Conservation (phyloP, 2,113 vertebrate species). For the Podocnemis expansa region DNA sequence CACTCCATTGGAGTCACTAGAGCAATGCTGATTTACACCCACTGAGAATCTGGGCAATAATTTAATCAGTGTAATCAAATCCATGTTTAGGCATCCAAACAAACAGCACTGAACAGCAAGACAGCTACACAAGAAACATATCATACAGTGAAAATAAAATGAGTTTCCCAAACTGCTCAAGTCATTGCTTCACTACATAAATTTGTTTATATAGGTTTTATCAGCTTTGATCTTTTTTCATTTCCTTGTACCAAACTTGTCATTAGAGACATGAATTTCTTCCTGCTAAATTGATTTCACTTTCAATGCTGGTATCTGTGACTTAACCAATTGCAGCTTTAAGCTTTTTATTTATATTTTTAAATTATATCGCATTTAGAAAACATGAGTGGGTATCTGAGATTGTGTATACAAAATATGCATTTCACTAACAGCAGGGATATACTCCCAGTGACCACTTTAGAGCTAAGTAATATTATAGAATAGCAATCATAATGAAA, state of each 20-base stretch:
- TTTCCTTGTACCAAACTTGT: conserved; percentile 76
- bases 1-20: conserved; percentile 42
- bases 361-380: conserved; percentile 60
- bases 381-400: conserved; percentile 6
- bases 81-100: conserved; percentile 71
- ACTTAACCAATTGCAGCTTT: conserved; percentile 73
- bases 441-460: conserved; percentile 63
- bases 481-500: conserved; percentile 27
- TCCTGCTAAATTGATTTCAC: conserved; percentile 74
- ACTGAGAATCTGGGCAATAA: conserved; percentile 70
- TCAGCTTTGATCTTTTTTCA: conserved; percentile 81
- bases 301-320: conserved; percentile 65
- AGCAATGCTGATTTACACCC: conserved; percentile 59
- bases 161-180: conserved; percentile 77
- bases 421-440: not conserved
- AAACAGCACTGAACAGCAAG: conserved; percentile 73
- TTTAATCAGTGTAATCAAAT: conserved; percentile 82
- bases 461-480: conserved; percentile 47
- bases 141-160: conserved; percentile 78
- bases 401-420: conserved; percentile 2
- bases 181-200: conserved; percentile 76
- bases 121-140: conserved; percentile 73
- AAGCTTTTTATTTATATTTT: conserved; percentile 32
- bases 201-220: conserved; percentile 67
- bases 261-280: conserved; percentile 76